Conservation (phyloP, 2,113 vertebrate species). For the Syrmaticus mikado region DNA sequence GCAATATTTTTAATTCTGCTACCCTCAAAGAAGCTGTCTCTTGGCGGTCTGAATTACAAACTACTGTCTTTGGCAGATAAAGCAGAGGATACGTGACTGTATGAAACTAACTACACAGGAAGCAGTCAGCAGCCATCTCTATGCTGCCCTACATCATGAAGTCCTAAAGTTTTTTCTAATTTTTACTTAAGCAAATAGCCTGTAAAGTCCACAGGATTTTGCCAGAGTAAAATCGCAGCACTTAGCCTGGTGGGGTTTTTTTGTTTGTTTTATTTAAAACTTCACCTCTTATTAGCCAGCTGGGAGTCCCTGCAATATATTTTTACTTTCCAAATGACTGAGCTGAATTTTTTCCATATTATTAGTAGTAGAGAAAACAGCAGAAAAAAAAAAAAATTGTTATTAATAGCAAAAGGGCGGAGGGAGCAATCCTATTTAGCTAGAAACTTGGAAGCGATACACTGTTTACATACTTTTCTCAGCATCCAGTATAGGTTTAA, state of each 20-base stretch:
- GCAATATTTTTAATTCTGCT: conserved; percentile 48
- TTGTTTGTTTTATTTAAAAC: neutral
- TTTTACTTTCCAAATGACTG: neutral
- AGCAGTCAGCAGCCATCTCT: neutral
- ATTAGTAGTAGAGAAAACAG: neutral
- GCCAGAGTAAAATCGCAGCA: neutral
- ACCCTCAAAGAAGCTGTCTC: conserved; percentile 38
- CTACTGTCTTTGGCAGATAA: conserved; percentile 27
- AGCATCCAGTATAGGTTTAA: neutral
- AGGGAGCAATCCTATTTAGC: neutral
- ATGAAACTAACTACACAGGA: neutral
- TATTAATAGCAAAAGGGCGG: neutral
- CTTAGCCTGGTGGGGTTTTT: neutral
- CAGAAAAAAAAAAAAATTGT: neutral
- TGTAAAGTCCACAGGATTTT: neutral
- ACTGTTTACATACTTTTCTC: neutral
- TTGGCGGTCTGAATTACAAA: conserved; percentile 51
- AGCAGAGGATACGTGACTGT: neutral
- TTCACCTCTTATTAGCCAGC: neutral
- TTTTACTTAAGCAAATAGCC: neutral
- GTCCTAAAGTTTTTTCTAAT: neutral
- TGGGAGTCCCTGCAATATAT: neutral
- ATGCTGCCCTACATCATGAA: neutral
- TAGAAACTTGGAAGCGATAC: neutral
- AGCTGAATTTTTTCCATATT: neutral